Conservation (phyloP, 2,797 vertebrate species). For the Poeciliopsis paucimaculata region DNA sequence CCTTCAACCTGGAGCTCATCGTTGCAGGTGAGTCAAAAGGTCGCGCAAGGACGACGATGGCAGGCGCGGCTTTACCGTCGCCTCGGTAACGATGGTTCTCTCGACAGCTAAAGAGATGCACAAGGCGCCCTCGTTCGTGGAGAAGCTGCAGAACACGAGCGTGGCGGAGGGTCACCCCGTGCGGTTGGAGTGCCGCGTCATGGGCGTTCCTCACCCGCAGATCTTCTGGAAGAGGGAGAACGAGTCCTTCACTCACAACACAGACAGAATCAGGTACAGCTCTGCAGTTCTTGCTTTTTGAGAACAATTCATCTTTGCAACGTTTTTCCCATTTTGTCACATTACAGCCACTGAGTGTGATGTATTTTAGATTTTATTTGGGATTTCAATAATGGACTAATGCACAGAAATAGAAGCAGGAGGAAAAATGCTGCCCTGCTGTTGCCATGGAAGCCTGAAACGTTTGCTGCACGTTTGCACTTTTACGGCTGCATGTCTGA, state of each 20-base stretch:
- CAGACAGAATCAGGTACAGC: constrained; percentile 93
- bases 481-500: neutral
- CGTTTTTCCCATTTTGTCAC: neutral
- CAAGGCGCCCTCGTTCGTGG: constrained; percentile 90
- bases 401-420: neutral
- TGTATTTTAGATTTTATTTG: neutral
- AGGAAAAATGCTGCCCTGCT: neutral
- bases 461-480: neutral
- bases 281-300: neutral
- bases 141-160: constrained; percentile 97
- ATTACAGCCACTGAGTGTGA: neutral
- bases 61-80: neutral
- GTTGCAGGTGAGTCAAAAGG: constrained; percentile 86
- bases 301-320: neutral
- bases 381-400: neutral
- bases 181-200: constrained; percentile 92
- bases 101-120: constrained; percentile 94
- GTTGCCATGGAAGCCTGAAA: neutral
- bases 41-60: rapidly evolving
- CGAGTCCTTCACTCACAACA: constrained; percentile 96
- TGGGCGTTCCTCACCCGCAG: constrained; percentile 89
- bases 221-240: constrained; percentile 99
- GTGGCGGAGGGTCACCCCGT: constrained; percentile 96
- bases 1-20: constrained; percentile 95
- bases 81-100: neutral